These are phyloP conservation scores for Morone chrysops DNA, from an alignment of 2,113 vertebrate genomes.

Conservation along the genomic window DNA sequence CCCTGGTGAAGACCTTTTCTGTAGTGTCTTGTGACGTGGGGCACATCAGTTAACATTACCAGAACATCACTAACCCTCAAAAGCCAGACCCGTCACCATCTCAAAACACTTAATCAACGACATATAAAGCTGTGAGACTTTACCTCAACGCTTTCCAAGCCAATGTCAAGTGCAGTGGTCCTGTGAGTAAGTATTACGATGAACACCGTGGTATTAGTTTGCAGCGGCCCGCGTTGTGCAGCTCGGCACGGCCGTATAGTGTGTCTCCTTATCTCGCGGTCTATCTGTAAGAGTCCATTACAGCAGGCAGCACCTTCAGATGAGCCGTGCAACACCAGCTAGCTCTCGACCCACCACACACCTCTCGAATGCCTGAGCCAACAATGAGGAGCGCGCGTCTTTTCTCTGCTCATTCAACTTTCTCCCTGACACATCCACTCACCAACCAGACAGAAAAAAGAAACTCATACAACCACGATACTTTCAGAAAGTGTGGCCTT, in stretches of 20 bases:
- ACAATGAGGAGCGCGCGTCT: slow-evolving; percentile 52
- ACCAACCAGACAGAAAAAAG: slow-evolving; percentile 37
- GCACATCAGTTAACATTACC: slow-evolving; percentile 9
- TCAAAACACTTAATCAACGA: slow-evolving; percentile 8
- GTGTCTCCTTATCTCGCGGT: slow-evolving; percentile 76
- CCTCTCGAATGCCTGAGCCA: slow-evolving; percentile 47
- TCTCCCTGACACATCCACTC: slow-evolving; percentile 44
- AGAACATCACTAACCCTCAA: not conserved
- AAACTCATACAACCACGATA: slow-evolving; percentile 25
- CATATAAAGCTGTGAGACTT: slow-evolving; percentile 23
- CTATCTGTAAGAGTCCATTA: slow-evolving; percentile 82
- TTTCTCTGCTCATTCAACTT: slow-evolving; percentile 69
- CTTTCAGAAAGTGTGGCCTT: slow-evolving; percentile 68
- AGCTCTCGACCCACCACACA: slow-evolving; percentile 46
- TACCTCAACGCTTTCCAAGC: slow-evolving; percentile 23
- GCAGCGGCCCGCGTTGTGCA: slow-evolving; percentile 60
- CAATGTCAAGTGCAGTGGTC: slow-evolving; percentile 59
- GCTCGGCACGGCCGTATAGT: slow-evolving; percentile 68
- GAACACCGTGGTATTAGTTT: slow-evolving; percentile 71
- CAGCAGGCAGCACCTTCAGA: slow-evolving; percentile 74
- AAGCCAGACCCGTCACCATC: not conserved
- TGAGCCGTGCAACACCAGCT: slow-evolving; percentile 61
- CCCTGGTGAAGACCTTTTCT: slow-evolving; percentile 17
- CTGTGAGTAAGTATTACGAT: slow-evolving; percentile 72
- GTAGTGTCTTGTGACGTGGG: slow-evolving; percentile 24